Conservation (phyloP, 92 coral and sea anemone species). For the Siderastrea siderea region DNA sequence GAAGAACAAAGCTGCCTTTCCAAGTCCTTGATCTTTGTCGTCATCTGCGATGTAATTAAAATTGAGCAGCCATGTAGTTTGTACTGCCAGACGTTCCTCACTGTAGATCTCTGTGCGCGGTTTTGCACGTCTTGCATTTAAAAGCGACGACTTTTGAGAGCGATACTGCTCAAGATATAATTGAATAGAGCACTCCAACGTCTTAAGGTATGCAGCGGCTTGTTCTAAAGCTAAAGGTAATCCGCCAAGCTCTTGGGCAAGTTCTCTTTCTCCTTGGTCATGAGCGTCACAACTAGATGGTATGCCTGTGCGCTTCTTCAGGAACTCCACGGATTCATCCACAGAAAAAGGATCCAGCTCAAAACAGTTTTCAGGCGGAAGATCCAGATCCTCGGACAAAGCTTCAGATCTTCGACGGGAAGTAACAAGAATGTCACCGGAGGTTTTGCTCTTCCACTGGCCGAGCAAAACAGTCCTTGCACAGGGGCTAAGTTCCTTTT, state of each 20-base stretch:
- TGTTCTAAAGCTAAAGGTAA: conserved; percentile 74
- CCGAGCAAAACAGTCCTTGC: conserved; percentile 64
- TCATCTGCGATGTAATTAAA: conserved; percentile 35
- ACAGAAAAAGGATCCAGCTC: conserved; percentile 27
- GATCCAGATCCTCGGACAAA: conserved; percentile 43
- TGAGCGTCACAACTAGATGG: background rate
- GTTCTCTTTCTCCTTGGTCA: background rate
- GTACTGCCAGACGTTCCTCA: conserved; percentile 60
- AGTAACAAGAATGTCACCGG: conserved; percentile 75
- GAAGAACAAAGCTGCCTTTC: background rate
- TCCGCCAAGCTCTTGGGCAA: conserved; percentile 58
- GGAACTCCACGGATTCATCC: conserved; percentile 2
- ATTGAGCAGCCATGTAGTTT: conserved; percentile 70
- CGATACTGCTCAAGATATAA: conserved; percentile 43
- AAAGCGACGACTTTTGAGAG: conserved; percentile 30
- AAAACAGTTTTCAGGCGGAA: conserved; percentile 48
- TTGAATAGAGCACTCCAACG: conserved; percentile 8
- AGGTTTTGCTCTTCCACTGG: conserved; percentile 65
- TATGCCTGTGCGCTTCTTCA: background rate
- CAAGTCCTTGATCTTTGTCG: conserved; percentile 33
- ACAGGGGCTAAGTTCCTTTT: conserved; percentile 53
- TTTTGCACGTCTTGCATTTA: conserved; percentile 39
- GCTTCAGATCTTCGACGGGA: conserved; percentile 70
- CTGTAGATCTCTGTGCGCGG: conserved; percentile 31
- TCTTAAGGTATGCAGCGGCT: conserved; percentile 62